Base-by-base conservation (phyloP, 2,888 invertebrate species). In the Alviniconcha strummeri region DNA sequence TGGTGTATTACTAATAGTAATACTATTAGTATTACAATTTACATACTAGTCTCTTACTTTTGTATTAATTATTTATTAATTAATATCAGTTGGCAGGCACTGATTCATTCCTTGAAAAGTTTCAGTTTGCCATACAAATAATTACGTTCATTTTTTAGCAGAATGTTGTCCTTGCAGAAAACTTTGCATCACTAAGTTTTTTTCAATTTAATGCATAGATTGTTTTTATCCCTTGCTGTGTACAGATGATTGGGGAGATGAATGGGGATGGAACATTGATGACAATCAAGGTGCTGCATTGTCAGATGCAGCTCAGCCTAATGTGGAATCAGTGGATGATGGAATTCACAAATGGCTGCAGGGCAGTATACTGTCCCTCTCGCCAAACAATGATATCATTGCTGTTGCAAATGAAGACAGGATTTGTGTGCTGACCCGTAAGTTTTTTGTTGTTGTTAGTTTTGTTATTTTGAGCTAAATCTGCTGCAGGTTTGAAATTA, bases 371-470 rank as follows among this genome's bases (percentile, higher is more conserved):
- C 93, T 96, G 86, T 96, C 96, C 0, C 92, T 96, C n/a, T 93
- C 92, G 52, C 96, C 97, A 4, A 95, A 96, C 74, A 96, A 96
- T 75, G 97, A 97, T 92, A 92, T 96, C 56, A 94, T 97, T 87
- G 96, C 95, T 0, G 92, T 97, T 85, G 96, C 96, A 0, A 95
- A 95, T 90, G 95, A 95, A 81, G 95, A 96, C 85, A 95, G 95
- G 90, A 93, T 97, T 85, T 95, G 96, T 0, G 95, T 96, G 85
- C 93, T 97, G 76, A 85, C 91, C 56, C 91, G 92, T 92, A 88
- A 75, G 91, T 90, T 13, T 19, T 55, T 81, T 77, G 64, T 11
- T n/a, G 19, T 69, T 36, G 72, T 11, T 11, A 74, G 6, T 74
- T 7, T n/a, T 19, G 4, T 71, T 71, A 19, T 71, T 19, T 19